Percentiles rank a stretch among this genome's conserved stretches.
Evolutionary conservation across 2,888 invertebrate species (phyloP).

Genomic region (Athalia rosae): DNA sequence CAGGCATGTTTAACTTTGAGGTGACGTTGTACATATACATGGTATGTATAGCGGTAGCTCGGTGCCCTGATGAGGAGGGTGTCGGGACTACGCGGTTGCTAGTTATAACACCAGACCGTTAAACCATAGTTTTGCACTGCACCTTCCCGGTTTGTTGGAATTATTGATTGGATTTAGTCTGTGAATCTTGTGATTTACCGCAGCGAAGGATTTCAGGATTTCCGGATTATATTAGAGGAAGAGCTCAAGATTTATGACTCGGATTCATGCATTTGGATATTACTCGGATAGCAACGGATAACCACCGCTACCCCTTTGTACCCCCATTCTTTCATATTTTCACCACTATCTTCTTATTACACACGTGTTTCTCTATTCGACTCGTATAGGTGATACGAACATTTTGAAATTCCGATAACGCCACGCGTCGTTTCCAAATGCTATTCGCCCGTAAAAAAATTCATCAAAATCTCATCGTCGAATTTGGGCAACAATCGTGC

Average conservation of each 20-base stretch:
- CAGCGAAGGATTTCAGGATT: conserved; percentile 38
- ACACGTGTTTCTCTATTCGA: not conserved
- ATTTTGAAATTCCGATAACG: no score
- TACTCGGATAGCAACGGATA: conserved; percentile 7
- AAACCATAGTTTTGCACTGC: conserved; percentile 14
- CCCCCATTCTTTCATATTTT: conserved; percentile 9
- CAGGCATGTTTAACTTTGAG: conserved; percentile 34
- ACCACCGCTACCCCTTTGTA: not conserved
- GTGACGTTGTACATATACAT: not conserved
- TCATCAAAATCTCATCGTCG: no score
- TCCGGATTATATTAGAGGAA: conserved; percentile 44
- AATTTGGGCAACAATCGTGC: no score
- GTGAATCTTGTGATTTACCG: conserved; percentile 45
- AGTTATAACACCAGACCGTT: not conserved
- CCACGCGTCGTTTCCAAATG: no score
- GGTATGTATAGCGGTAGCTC: no score
- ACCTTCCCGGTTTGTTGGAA: conserved; percentile 40
- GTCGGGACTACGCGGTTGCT: conserved; percentile 19
- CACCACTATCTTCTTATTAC: not conserved
- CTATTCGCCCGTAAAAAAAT: no score
- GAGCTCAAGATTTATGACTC: conserved; percentile 40
- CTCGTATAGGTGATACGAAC: not conserved
- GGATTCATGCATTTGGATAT: conserved; percentile 43
- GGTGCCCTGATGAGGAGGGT: conserved; percentile 36
- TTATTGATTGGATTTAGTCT: conserved; percentile 45